A percentile compares a stretch with the other conserved stretches of the same genome.
These are phyloP conservation scores for Silurus aristotelis DNA, from an alignment of 2,797 vertebrate genomes.

Conservation along the genomic window DNA sequence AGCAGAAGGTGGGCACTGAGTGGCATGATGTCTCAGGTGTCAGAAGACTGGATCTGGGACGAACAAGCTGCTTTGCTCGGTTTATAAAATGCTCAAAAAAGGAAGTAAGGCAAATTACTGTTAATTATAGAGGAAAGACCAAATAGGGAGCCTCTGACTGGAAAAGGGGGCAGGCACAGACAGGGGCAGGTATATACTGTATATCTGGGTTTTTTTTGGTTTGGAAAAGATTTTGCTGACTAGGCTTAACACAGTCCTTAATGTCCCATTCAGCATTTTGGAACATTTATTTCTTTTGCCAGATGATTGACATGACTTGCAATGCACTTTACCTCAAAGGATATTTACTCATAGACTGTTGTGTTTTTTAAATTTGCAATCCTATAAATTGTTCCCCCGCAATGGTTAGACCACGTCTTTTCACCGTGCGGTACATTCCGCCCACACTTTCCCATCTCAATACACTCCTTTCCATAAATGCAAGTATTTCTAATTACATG, in stretches of 20 bases:
- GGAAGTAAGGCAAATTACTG: not conserved
- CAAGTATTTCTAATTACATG: too few species aligned
- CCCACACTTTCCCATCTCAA: conserved; percentile 2
- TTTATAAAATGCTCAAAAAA: conserved; percentile 32
- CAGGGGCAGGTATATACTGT: not conserved
- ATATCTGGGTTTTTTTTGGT: not conserved
- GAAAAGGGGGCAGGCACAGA: not conserved
- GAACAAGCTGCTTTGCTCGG: not conserved
- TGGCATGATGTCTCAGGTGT: conserved; percentile 49
- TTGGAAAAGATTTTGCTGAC: not conserved
- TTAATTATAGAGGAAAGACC: conserved; percentile 15
- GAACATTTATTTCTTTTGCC: not conserved
- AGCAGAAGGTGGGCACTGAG: conserved; percentile 52
- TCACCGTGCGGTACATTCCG: not conserved
- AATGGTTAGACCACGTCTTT: not conserved
- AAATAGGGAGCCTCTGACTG: conserved; percentile 4
- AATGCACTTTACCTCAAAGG: not conserved
- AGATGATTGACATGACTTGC: too few species aligned
- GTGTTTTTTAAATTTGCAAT: not conserved
- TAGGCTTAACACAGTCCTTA: not conserved
- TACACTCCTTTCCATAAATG: not conserved
- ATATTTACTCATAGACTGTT: not conserved
- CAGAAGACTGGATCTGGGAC: not conserved
- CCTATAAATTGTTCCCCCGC: not conserved
- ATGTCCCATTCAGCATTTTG: not conserved